Evolutionary conservation across 2,888 invertebrate genomes (phyloP).

Genomic region (Cynaeus angustus): DNA sequence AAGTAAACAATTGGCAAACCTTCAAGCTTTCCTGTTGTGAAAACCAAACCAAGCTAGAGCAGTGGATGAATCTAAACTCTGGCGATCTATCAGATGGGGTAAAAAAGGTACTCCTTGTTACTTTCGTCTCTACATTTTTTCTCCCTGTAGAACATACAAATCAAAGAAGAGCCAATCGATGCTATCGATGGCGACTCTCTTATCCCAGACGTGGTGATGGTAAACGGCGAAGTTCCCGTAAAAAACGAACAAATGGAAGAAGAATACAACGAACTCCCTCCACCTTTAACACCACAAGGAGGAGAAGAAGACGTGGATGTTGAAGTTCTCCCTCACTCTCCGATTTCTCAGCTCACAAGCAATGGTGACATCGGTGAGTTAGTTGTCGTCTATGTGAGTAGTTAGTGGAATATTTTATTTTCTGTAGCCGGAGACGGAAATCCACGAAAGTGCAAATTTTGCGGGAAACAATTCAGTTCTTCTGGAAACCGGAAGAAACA

Average conservation of each 20-base stretch:
- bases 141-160: slow-evolving; percentile 62
- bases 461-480: slow-evolving; percentile 64
- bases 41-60: slow-evolving; percentile 79
- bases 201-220: slow-evolving; percentile 47
- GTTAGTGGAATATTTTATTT: neutral
- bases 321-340: slow-evolving; percentile 17
- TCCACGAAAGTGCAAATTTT: slow-evolving; percentile 61
- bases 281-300: slow-evolving; percentile 58
- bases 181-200: slow-evolving; percentile 55
- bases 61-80: slow-evolving; percentile 71
- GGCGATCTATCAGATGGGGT: slow-evolving; percentile 31
- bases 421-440: slow-evolving; percentile 29
- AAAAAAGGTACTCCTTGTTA: neutral
- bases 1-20: slow-evolving; percentile 79
- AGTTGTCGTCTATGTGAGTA: neutral
- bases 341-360: slow-evolving; percentile 26
- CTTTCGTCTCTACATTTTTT: slow-evolving; percentile 19
- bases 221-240: slow-evolving; percentile 46
- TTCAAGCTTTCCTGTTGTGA: slow-evolving; percentile 79
- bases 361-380: slow-evolving; percentile 35
- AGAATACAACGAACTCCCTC: slow-evolving; percentile 62
- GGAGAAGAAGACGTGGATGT: slow-evolving; percentile 34
- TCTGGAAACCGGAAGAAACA: slow-evolving; percentile 64
- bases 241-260: slow-evolving; percentile 59
- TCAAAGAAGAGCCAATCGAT: slow-evolving; percentile 65